phyloP scores from a whole-genome alignment of 2,113 vertebrate genomes.

The Silurus meridionalis region DNA sequence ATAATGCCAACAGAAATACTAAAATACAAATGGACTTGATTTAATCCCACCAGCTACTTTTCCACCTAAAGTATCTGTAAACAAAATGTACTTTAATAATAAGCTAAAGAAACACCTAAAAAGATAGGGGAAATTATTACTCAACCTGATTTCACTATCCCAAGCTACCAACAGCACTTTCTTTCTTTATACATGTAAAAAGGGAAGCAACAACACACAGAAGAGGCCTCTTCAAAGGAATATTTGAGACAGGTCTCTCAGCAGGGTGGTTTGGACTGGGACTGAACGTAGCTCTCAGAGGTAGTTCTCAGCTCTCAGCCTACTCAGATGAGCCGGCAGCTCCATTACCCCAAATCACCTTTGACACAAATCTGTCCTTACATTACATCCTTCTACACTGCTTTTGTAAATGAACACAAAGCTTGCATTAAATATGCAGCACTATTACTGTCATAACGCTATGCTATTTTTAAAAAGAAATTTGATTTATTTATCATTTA shows the following conservation, averaged over 20 bases:
- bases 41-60: not conserved
- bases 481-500: not conserved
- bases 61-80: not conserved
- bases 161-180: not conserved
- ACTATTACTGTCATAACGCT: not conserved
- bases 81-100: not conserved
- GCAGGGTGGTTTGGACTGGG: slow-evolving; percentile 29
- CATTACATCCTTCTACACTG: not conserved
- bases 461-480: not conserved
- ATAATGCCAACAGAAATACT: not conserved
- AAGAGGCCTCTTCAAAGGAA: slow-evolving; percentile 20
- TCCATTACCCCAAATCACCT: slow-evolving; percentile 46
- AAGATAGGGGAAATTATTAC: not conserved
- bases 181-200: slow-evolving; percentile 13
- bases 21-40: not conserved
- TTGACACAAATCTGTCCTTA: not conserved
- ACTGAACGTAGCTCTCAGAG: not conserved
- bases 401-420: not conserved
- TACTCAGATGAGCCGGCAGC: slow-evolving; percentile 29
- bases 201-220: not conserved
- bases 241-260: not conserved
- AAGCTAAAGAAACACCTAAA: not conserved
- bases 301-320: slow-evolving; percentile 15
- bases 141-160: slow-evolving; percentile 8
- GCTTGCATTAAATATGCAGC: not conserved